Percentiles rank a stretch among this genome's conserved stretches.
phyloP scores from a whole-genome alignment of 2,888 invertebrate genomes.

The Cecidostiba fungosa region DNA sequence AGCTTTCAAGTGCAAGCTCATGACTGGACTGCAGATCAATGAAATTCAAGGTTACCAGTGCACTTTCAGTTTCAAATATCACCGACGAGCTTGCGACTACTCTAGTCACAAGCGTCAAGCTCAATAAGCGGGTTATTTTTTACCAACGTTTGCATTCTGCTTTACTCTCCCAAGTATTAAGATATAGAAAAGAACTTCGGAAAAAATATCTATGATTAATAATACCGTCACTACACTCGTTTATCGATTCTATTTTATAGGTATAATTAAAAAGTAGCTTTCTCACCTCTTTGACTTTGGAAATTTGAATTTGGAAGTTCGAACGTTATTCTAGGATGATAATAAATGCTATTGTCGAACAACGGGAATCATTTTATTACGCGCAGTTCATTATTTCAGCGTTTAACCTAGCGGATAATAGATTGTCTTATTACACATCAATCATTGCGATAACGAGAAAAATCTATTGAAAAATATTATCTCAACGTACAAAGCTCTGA shows the following conservation, averaged over 20 bases:
- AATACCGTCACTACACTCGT: no score
- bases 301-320: neutral
- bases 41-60: slow-evolving; percentile 56
- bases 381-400: neutral
- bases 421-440: neutral
- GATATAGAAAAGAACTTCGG: neutral
- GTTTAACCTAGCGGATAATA: neutral
- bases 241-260: neutral
- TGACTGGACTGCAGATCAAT: slow-evolving; percentile 52
- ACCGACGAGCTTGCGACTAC: slow-evolving; percentile 34
- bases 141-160: neutral
- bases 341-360: neutral
- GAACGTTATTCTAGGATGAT: neutral
- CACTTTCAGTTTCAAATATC: slow-evolving; percentile 52
- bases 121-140: neutral
- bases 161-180: neutral
- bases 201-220: no score
- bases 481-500: neutral
- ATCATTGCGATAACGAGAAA: neutral
- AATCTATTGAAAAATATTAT: neutral
- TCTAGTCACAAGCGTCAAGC: slow-evolving; percentile 24
- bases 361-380: neutral
- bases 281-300: neutral
- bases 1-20: slow-evolving; percentile 56
- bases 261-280: neutral